Evolutionary conservation across 2,113 vertebrate genomes (phyloP).

Genomic region (Pseudorectes ferrugineus): DNA sequence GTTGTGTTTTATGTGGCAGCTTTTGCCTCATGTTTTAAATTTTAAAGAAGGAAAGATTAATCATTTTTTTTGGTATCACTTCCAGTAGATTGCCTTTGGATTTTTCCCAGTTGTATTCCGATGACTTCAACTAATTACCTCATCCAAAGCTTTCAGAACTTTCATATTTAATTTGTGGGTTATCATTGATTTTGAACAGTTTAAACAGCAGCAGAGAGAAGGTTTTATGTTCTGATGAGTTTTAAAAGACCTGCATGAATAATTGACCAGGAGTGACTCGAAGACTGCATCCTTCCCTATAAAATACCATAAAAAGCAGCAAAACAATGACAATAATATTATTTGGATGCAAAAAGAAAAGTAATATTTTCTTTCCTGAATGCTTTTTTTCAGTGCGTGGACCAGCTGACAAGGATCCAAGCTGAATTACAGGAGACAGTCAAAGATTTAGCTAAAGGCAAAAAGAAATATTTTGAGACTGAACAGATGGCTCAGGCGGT

Average conservation of each 20-base stretch:
- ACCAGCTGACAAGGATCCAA: constrained; percentile 94
- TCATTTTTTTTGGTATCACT: not conserved
- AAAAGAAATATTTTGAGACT: constrained; percentile 98
- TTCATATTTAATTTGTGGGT: not conserved
- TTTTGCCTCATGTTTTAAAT: not conserved
- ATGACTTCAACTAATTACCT: not conserved
- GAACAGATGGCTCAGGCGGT: constrained; percentile 98
- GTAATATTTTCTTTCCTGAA: not conserved
- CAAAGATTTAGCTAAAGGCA: constrained; percentile 97
- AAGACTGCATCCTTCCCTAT: accelerated
- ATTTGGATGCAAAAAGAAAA: constrained; percentile 9
- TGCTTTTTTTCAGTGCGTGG: constrained; percentile 81
- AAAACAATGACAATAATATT: not conserved
- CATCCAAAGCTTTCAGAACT: not conserved
- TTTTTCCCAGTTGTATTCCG: not conserved
- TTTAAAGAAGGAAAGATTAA: not conserved
- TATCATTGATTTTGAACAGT: not conserved
- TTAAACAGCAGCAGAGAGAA: not conserved
- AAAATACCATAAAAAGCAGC: not conserved
- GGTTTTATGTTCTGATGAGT: not conserved
- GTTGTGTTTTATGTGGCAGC: not conserved
- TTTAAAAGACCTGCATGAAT: not conserved
- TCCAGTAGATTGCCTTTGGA: not conserved
- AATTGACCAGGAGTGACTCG: not conserved
- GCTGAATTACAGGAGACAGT: constrained; percentile 95